Percentiles rank a stretch among this genome's conserved stretches.
Evolutionary conservation across 2,888 invertebrate species (phyloP).

Genomic region (Cryptus armator): DNA sequence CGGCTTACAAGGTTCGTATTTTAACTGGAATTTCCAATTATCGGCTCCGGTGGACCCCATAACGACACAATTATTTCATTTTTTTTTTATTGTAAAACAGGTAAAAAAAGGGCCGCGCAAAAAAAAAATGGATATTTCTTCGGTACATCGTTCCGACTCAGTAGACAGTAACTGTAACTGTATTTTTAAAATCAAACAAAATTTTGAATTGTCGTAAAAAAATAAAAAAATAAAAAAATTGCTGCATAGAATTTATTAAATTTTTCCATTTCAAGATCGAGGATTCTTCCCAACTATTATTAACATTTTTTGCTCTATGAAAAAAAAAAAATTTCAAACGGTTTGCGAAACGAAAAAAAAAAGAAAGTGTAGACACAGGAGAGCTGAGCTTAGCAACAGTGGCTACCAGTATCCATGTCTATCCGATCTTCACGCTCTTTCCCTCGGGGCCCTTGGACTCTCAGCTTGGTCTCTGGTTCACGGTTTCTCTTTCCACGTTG

Average conservation of each 20-base stretch:
- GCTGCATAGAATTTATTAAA: no score
- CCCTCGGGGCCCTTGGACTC: constrained; percentile 44
- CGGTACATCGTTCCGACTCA: no score
- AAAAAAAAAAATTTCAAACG: constrained; percentile 8
- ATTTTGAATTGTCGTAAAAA: no score
- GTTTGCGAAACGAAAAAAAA: constrained; percentile 24
- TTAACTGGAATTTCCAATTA: background rate
- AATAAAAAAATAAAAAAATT: no score
- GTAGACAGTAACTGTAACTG: no score
- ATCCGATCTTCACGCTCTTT: constrained; percentile 47
- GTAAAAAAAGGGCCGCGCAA: no score
- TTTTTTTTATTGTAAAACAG: no score
- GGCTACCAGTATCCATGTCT: constrained; percentile 73
- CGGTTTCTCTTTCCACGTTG: constrained; percentile 60
- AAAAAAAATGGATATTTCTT: no score
- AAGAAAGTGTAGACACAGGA: constrained; percentile 52
- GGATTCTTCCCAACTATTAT: background rate
- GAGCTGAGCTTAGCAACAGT: constrained; percentile 79
- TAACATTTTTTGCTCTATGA: background rate
- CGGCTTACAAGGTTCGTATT: background rate
- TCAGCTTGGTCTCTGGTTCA: constrained; percentile 58
- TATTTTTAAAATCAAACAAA: no score
- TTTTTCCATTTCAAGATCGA: background rate
- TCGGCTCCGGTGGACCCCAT: background rate
- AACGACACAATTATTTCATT: no score